Evolutionary conservation across 2,888 invertebrate species (phyloP).

Genomic region (Cephus runcator): DNA sequence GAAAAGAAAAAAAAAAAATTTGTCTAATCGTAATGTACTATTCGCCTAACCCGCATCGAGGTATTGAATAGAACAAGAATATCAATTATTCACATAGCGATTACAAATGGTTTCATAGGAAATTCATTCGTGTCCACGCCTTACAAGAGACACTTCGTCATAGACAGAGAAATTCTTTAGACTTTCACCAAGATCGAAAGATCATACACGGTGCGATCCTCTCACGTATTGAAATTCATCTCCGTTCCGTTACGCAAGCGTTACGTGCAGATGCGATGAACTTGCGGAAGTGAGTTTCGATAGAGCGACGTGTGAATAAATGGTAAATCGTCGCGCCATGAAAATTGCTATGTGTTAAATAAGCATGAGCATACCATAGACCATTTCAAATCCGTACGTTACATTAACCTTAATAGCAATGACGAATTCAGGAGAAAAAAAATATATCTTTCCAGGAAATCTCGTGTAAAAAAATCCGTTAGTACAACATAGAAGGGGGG

Average conservation of each 20-base stretch:
- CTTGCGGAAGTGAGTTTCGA: background rate
- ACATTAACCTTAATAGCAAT: background rate
- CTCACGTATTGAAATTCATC: background rate
- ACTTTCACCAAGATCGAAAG: constrained; percentile 8
- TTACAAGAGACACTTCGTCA: background rate
- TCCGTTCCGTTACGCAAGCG: background rate
- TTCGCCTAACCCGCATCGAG: background rate
- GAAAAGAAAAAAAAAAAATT: background rate
- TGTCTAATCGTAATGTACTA: background rate
- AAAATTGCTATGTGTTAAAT: background rate
- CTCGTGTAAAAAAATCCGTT: background rate
- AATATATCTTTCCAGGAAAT: background rate
- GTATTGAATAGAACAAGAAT: background rate
- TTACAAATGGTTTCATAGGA: background rate
- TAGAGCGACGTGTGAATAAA: background rate
- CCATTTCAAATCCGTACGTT: background rate
- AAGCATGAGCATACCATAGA: background rate
- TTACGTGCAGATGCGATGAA: background rate
- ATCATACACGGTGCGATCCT: background rate
- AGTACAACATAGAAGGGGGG: background rate
- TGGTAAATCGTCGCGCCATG: background rate
- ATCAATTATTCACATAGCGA: background rate
- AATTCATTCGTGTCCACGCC: background rate
- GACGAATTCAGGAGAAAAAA: background rate
- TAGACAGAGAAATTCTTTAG: constrained; percentile 2